These are phyloP conservation scores for Pelobates fuscus DNA, from an alignment of 2,113 vertebrate species.

Conservation along the genomic window DNA sequence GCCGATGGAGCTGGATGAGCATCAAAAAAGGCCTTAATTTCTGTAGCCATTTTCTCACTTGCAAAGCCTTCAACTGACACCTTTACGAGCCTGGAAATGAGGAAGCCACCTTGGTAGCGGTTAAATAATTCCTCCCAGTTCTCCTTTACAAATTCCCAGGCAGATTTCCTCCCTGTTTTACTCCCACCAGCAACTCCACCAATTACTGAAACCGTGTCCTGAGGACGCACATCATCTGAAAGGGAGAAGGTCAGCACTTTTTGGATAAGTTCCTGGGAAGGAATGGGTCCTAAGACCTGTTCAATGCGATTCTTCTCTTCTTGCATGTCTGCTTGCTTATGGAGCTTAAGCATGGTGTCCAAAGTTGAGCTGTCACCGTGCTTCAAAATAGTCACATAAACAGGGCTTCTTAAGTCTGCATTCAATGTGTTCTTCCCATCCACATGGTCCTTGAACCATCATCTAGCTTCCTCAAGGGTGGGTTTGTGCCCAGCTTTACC, in stretches of 20 bases:
- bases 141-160: too few species aligned
- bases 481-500: too few species aligned
- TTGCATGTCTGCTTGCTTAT: slow-evolving; percentile 97
- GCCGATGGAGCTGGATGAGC: slow-evolving; percentile 90
- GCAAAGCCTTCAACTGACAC: slow-evolving; percentile 96
- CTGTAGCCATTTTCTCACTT: slow-evolving; percentile 93
- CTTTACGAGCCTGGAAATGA: slow-evolving; percentile 97
- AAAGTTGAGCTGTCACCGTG: slow-evolving; percentile 87
- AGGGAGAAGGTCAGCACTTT: slow-evolving; percentile 96
- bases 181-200: too few species aligned
- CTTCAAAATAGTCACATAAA: slow-evolving; percentile 94
- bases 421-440: too few species aligned
- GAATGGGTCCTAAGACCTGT: slow-evolving; percentile 91
- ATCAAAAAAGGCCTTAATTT: slow-evolving; percentile 96
- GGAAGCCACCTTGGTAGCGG: slow-evolving; percentile 96
- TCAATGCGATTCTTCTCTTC: too few species aligned
- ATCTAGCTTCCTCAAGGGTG: too few species aligned
- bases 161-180: too few species aligned
- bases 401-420: slow-evolving; percentile 93
- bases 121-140: slow-evolving; percentile 96
- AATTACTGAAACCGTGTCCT: too few species aligned
- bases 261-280: too few species aligned
- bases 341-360: slow-evolving; percentile 97
- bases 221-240: slow-evolving; percentile 98
- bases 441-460: too few species aligned